Evolutionary conservation across 2,888 invertebrate genomes (phyloP), one percentile per base, ranked within the genome.

Genomic region (Cephus spinipes): DNA sequence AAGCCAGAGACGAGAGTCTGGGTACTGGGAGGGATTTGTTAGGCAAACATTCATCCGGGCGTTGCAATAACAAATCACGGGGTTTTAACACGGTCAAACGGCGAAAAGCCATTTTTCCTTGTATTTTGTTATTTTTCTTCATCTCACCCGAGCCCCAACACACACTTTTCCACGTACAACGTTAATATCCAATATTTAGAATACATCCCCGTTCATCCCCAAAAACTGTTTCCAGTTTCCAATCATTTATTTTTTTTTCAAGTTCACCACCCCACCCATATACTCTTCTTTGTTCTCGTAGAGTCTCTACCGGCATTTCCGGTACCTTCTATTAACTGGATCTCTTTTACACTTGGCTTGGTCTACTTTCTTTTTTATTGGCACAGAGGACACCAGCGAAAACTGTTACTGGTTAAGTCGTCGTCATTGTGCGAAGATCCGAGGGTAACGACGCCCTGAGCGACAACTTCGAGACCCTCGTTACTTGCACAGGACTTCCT

Each of bases 41-140:
- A 86, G 85, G 84, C 86, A 89, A 89, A 89, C 89, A 89, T 86
- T 55, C 87, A 87, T 87, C 68, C 85, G 80, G 84, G 84, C 83
- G 88, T 86, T 88, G 83, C 85, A 83, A 89, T 88, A 89, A 88
- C 89, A 89, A 89, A 89, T 89, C 89, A 85, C 85, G 82, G 79
- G 81, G 82, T 81, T 82, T 81, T 80, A 80, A 74, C 80, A 80
- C 76, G 69, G 79, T 78, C 79, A 79, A 55, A 31, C 68, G 74
- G 33, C 74, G 77, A 78, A 34, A 55, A 55, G 55, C 55, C 55
- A 55, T 55, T 55, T 55, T 15, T 9, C 9, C 6, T 55, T 55
- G 23, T 55, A 55, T 55, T 55, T 55, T 40, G 0, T 36, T 36
- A 0, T 23, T 6, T 40, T 23, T 15, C 23, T 23, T 9, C 55